phyloP scores from a whole-genome alignment of 2,888 invertebrate genomes.

The Xestia ashworthii region DNA sequence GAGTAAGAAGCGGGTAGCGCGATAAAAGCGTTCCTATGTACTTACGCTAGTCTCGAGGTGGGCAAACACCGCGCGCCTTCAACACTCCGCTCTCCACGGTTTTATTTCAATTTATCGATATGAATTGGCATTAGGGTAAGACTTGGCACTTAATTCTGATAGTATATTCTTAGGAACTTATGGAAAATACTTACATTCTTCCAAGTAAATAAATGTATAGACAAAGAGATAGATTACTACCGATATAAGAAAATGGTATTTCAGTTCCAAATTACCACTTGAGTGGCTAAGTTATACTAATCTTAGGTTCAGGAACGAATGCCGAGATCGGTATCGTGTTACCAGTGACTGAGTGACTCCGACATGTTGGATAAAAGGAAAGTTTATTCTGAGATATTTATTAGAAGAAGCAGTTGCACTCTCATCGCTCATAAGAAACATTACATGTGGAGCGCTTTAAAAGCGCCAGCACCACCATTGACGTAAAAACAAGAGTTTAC shows the following conservation, averaged over 20 bases:
- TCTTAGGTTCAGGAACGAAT: not conserved
- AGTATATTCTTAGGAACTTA: too few relatives aligned
- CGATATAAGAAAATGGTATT: not conserved
- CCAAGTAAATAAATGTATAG: too few relatives aligned
- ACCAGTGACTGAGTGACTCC: too few relatives aligned
- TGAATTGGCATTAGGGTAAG: constrained; percentile 1
- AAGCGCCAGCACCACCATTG: not conserved
- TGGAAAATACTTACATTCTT: too few relatives aligned
- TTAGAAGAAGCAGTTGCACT: not conserved
- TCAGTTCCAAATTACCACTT: not conserved
- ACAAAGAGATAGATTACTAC: not conserved
- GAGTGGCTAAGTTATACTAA: not conserved
- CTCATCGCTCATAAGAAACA: too few relatives aligned
- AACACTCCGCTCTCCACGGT: not conserved
- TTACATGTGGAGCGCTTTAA: not conserved
- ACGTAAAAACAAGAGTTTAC: constrained; percentile 22
- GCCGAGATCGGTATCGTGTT: not conserved
- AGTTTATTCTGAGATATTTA: not conserved
- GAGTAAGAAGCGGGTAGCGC: constrained; percentile 36
- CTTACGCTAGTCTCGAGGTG: constrained; percentile 47
- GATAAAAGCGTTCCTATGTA: constrained; percentile 62
- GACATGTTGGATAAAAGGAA: too few relatives aligned
- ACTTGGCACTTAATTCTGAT: not conserved
- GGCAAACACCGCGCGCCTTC: constrained; percentile 42
- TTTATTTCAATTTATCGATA: constrained; percentile 33